phyloP scores from a whole-genome alignment of 2,888 invertebrate species.

The Catonia carolina region DNA sequence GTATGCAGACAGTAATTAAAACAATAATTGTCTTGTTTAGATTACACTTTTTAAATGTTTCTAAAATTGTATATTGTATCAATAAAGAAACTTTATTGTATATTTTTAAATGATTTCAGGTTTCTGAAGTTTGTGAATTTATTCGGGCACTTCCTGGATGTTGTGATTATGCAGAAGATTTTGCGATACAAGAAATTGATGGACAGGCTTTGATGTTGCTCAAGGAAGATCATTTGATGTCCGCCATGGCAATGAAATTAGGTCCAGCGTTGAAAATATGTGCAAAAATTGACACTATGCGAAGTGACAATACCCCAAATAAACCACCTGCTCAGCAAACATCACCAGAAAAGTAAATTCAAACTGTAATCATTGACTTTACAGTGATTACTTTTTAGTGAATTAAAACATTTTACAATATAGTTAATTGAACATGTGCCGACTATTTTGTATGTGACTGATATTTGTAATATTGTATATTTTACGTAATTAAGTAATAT shows the following conservation, averaged over 20 bases:
- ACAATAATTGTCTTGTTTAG: no score
- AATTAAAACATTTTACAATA: no score
- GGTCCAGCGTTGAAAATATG: conserved; percentile 95
- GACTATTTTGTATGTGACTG: no score
- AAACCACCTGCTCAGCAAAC: neutral
- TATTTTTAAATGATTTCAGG: conserved; percentile 22
- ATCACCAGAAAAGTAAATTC: conserved; percentile 16
- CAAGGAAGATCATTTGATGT: conserved; percentile 90
- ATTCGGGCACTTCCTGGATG: conserved; percentile 86
- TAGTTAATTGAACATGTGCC: no score
- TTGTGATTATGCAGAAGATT: conserved; percentile 88
- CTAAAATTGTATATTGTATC: no score
- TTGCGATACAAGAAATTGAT: conserved; percentile 91
- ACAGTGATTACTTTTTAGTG: no score
- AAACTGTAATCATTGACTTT: no score
- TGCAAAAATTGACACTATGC: conserved; percentile 79
- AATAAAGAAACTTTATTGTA: no score
- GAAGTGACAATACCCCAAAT: conserved; percentile 48
- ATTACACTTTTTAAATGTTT: no score
- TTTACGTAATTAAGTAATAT: no score
- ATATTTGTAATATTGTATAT: no score
- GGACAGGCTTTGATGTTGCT: conserved; percentile 88
- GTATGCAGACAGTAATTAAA: no score
- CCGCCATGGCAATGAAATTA: conserved; percentile 90
- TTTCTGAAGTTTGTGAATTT: conserved; percentile 45